phyloP scores from a whole-genome alignment of 2,113 vertebrate genomes.

The Atractosteus spatula region DNA sequence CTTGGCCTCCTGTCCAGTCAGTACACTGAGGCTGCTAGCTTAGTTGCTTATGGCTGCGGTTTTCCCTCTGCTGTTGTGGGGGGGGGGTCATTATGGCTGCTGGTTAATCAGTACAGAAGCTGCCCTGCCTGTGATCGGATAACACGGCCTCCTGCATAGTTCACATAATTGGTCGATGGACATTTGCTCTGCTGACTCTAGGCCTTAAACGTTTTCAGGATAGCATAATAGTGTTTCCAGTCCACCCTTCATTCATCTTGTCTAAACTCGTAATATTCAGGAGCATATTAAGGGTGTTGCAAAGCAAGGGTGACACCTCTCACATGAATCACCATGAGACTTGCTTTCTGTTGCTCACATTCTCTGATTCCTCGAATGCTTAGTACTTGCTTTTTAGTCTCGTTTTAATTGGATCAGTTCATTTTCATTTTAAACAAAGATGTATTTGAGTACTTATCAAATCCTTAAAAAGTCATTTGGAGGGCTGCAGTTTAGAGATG shows the following conservation, averaged over 20 bases:
- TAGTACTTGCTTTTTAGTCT: not conserved
- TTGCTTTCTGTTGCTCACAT: not conserved
- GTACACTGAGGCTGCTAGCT: slow-evolving; percentile 37
- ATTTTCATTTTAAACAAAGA: not conserved
- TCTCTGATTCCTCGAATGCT: no score
- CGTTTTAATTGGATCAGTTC: not conserved
- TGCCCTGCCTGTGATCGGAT: slow-evolving; percentile 59
- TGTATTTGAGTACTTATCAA: no score
- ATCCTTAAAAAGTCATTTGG: no score
- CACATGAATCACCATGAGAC: not conserved
- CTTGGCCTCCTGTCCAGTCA: slow-evolving; percentile 45
- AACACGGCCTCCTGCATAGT: slow-evolving; percentile 52
- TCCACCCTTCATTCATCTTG: slow-evolving; percentile 62
- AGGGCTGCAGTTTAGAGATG: no score
- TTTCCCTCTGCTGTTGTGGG: slow-evolving; percentile 47
- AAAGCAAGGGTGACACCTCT: slow-evolving; percentile 38
- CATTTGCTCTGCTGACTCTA: slow-evolving; percentile 59
- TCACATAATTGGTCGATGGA: slow-evolving; percentile 45
- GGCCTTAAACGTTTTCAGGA: slow-evolving; percentile 45
- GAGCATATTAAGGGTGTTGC: slow-evolving; percentile 45
- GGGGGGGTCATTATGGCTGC: slow-evolving; percentile 55
- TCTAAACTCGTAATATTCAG: slow-evolving; percentile 29
- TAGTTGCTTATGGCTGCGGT: slow-evolving; percentile 39
- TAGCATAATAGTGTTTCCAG: slow-evolving; percentile 52
- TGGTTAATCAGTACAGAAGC: slow-evolving; percentile 73